Percentiles rank a stretch among this genome's conserved stretches.
Conservation (phyloP, 2,113 vertebrate genomes). For the Notothenia coriiceps region DNA sequence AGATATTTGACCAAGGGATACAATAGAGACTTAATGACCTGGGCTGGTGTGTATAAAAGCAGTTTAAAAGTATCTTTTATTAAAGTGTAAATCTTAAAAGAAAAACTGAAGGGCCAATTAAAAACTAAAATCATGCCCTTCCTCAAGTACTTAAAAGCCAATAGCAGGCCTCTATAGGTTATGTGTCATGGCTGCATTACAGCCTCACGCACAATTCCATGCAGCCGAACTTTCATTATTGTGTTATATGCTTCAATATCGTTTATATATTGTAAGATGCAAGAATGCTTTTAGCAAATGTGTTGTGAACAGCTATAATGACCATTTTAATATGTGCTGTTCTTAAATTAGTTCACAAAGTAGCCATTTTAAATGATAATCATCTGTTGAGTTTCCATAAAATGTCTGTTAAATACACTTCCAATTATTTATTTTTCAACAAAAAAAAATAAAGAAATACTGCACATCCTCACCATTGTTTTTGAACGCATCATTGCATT, state of each 20-base stretch:
- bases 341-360: not conserved
- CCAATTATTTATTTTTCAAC: not conserved
- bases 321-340: not conserved
- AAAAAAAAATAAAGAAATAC: not conserved
- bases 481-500: too few species aligned
- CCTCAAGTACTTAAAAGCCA: conserved; percentile 8
- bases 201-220: not conserved
- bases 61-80: not conserved
- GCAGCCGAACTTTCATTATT: not conserved
- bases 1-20: conserved; percentile 75
- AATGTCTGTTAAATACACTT: not conserved
- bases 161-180: not conserved
- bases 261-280: not conserved
- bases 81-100: not conserved
- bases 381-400: not conserved
- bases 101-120: not conserved
- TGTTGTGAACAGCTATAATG: not conserved
- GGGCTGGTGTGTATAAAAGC: not conserved
- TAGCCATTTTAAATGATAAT: not conserved
- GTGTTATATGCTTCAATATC: not conserved
- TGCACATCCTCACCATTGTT: not conserved
- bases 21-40: conserved; percentile 15
- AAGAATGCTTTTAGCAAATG: not conserved
- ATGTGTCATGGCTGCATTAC: not conserved
- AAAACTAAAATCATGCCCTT: not conserved